These are phyloP conservation scores for Embidobia sp. DNA, from an alignment of 2,888 invertebrate genomes.

Conservation along the genomic window DNA sequence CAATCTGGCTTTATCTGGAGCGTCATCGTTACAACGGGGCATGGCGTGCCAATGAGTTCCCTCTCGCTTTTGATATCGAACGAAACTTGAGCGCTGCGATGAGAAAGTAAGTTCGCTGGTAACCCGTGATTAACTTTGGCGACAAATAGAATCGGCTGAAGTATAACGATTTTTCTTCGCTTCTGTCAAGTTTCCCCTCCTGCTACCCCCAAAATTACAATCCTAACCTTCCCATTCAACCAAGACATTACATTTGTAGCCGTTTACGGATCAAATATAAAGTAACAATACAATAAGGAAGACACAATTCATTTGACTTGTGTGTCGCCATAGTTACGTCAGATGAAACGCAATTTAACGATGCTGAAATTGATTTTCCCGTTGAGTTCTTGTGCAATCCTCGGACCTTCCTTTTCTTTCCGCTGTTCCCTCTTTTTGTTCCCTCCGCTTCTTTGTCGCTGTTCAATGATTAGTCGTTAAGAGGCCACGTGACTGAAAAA, in stretches of 20 bases:
- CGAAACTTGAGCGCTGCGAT: constrained; percentile 66
- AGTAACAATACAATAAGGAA: constrained; percentile 50
- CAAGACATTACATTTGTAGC: constrained; percentile 42
- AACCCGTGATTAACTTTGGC: constrained; percentile 69
- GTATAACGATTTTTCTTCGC: constrained; percentile 65
- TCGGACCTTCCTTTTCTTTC: constrained; percentile 18
- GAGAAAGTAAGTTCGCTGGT: constrained; percentile 68
- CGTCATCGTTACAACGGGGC: constrained; percentile 75
- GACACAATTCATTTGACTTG: constrained; percentile 51
- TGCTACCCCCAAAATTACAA: constrained; percentile 39
- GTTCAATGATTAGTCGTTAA: constrained; percentile 15
- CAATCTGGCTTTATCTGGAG: constrained; percentile 77
- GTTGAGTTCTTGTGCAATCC: constrained; percentile 18
- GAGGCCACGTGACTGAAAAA: constrained; percentile 19
- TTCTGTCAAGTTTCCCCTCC: neutral
- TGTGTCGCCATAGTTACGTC: constrained; percentile 38
- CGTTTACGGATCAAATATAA: constrained; percentile 42
- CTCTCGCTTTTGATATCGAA: constrained; percentile 72
- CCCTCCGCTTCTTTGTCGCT: neutral
- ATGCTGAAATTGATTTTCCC: constrained; percentile 48
- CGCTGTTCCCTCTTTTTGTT: neutral
- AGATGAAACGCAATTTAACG: constrained; percentile 51
- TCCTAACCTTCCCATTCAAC: constrained; percentile 34
- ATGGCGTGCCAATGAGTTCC: constrained; percentile 72
- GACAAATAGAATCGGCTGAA: constrained; percentile 66